phyloP scores from a whole-genome alignment of 2,113 vertebrate genomes.

The Protobothrops flavoviridis region DNA sequence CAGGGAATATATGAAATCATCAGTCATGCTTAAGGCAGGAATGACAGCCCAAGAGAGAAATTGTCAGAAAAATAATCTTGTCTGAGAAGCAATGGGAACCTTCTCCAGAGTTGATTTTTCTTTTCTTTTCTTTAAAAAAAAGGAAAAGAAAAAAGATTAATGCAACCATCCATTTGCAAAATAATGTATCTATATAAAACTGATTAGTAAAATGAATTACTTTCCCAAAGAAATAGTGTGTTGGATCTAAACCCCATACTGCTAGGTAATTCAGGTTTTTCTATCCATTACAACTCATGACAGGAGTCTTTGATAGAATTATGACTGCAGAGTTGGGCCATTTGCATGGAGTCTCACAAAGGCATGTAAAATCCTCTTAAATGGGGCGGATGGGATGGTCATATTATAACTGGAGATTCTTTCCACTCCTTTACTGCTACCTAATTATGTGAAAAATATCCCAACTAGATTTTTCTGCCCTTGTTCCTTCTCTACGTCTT shows the following conservation, averaged over 20 bases:
- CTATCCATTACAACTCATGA: background rate
- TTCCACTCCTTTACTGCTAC: background rate
- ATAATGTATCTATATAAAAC: conserved; percentile 3
- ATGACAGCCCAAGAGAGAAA: conserved; percentile 8
- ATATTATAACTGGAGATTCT: background rate
- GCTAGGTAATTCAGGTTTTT: background rate
- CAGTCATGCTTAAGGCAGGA: background rate
- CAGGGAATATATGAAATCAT: background rate
- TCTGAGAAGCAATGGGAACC: background rate
- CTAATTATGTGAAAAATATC: background rate
- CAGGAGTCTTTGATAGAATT: background rate
- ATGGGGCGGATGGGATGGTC: background rate
- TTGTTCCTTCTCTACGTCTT: background rate
- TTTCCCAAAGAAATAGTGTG: background rate
- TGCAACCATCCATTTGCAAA: background rate
- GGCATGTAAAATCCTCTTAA: background rate
- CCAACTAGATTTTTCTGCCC: background rate
- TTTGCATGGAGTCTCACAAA: background rate
- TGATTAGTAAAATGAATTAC: conserved; percentile 16
- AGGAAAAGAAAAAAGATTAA: conserved; percentile 7
- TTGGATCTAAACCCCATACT: background rate
- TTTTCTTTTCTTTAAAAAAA: background rate
- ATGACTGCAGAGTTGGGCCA: background rate
- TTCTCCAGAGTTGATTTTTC: background rate
- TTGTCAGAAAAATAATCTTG: conserved; percentile 19